phyloP scores from a whole-genome alignment of 2,113 vertebrate species.

The Dendropsophus ebraccatus region DNA sequence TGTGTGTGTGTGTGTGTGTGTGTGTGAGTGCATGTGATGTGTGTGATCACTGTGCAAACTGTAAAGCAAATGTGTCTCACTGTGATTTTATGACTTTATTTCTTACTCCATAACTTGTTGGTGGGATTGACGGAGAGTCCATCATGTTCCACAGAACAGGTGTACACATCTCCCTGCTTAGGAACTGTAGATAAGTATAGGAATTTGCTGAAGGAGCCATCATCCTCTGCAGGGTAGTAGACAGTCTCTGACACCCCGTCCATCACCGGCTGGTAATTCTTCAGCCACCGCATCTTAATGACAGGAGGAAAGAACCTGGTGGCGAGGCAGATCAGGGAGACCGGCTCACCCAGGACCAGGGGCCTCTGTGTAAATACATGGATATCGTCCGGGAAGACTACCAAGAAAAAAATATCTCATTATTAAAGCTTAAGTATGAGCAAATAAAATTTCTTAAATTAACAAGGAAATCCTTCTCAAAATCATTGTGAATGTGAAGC shows the following conservation, averaged over 20 bases:
- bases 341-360: constrained; percentile 63
- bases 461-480: no score
- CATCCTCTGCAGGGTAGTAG: constrained; percentile 66
- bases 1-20: no score
- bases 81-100: no score
- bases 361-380: constrained; percentile 63
- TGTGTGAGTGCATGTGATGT: no score
- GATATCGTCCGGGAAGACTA: constrained; percentile 65
- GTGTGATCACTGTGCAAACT: no score
- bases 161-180: not conserved
- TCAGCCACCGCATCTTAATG: constrained; percentile 73
- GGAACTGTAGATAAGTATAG: constrained; percentile 42
- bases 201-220: constrained; percentile 63
- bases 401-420: no score
- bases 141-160: constrained; percentile 33
- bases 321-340: constrained; percentile 73
- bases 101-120: constrained; percentile 36
- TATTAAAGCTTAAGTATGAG: no score
- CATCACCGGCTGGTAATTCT: constrained; percentile 68
- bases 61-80: no score
- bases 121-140: not conserved
- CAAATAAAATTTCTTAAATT: no score
- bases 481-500: no score
- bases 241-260: constrained; percentile 61
- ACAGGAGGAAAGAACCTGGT: constrained; percentile 74